A percentile compares a stretch with the other conserved stretches of the same genome.
These are phyloP conservation scores for Gymnogyps californianus DNA, from an alignment of 2,113 vertebrate genomes.

Conservation along the genomic window DNA sequence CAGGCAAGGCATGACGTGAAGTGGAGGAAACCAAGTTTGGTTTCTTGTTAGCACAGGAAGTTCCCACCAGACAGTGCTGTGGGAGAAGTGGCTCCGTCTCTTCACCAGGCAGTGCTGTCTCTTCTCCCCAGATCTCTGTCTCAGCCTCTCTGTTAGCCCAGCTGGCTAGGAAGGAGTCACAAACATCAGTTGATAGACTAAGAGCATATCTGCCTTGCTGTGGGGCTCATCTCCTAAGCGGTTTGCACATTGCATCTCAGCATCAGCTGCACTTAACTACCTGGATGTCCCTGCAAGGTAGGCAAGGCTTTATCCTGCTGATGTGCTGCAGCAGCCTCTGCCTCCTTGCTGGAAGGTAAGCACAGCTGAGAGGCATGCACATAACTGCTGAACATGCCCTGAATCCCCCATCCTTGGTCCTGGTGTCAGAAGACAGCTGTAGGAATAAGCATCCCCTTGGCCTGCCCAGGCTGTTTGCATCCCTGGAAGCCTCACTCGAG, in stretches of 20 bases:
- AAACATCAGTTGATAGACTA: neutral
- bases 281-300: neutral
- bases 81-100: neutral
- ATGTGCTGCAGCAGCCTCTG: neutral
- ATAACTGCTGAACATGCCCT: neutral
- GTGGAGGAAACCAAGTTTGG: neutral
- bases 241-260: neutral
- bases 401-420: neutral
- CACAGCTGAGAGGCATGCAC: accelerated
- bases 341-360: neutral
- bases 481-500: neutral
- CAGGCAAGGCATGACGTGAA: neutral
- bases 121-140: neutral
- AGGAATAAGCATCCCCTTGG: neutral
- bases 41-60: neutral
- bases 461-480: neutral
- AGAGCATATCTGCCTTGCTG: neutral
- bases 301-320: neutral
- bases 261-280: too few species aligned
- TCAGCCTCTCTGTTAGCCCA: neutral
- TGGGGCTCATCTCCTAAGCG: neutral
- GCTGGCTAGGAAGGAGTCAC: neutral
- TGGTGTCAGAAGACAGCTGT: neutral
- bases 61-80: neutral
- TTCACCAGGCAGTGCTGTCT: neutral